Evolutionary conservation across 1,140 invertebrate species (phyloP), one percentile per base, ranked within the genome.

Genomic region (Laodelphax striatellus): DNA sequence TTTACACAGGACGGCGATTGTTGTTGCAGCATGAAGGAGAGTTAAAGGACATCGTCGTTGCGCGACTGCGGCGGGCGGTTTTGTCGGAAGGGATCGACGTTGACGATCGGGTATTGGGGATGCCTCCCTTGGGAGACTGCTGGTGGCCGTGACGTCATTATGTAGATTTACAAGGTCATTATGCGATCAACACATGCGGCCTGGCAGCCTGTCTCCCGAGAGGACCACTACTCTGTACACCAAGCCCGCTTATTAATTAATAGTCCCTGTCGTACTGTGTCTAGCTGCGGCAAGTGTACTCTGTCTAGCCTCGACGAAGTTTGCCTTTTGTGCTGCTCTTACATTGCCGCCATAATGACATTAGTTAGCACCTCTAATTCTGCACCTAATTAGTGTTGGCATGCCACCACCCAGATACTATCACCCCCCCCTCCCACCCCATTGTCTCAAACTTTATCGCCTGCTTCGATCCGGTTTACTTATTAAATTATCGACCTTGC

Each of bases 101-200:
- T 13, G 43, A 46, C 11, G 43, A 46, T 46, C 43, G 43, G 4
- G 43, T 46, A 46, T 46, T 19, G 43, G 43, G n/a, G 43, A 46
- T 46, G 43, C 43, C 19, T 46, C 43, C 43, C 43, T 46, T 11
- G 43, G 43, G 43, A 46, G 43, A 19, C 43, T 19, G 14, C 43
- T 16, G n/a, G 19, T n/a, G 43, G 19, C 19, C 14, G 43, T 46
- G 43, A 46, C 43, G 43, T 46, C 43, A 46, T 46, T 46, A 46
- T 46, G 43, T 46, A 46, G 43, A 46, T 46, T 46, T 46, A 46
- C 43, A 46, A 19, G 43, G 43, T 46, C 43, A 46, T 46, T 46
- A 46, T 46, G 43, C 19, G 43, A 46, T 46, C 43, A 46, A 46
- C 43, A 46, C 43, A 46, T 46, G 43, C 43, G 43, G 43, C 43